Evolutionary conservation across 2,888 invertebrate genomes (phyloP), one percentile per base, ranked within the genome.

Genomic region (Muscina levida): DNA sequence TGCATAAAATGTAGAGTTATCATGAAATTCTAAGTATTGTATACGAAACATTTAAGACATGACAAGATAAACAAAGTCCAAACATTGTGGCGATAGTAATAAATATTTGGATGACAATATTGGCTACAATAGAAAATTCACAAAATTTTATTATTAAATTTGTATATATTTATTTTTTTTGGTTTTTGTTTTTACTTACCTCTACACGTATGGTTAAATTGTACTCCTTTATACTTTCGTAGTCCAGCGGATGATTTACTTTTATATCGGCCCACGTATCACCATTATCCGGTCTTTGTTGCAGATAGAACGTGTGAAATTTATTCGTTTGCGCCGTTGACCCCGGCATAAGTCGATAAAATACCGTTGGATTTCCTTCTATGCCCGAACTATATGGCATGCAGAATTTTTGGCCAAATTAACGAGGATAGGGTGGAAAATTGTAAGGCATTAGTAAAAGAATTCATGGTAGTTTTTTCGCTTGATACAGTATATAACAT

Each of bases 321-420:
- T 97, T 98, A 92, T 98, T 98, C 85, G 97, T 98, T 91, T 98
- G 97, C 6, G 97, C 97, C 74, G 97, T 98, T 42, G 97, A 97
- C 83, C 97, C 97, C 83, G 97, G 97, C 95, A 98, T 98, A 89
- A 98, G 92, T 82, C 96, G 95, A 92, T 98, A 98, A 93, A 97
- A 98, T 86, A 98, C 97, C 86, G 97, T 97, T 77, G 97, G 97
- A 91, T 97, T 98, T 91, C 97, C 97, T 91, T 97, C 97, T 91
- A 98, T 98, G 85, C 97, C 97, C 90, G 97, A 97, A 93, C 97
- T 97, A 85, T 85, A 82, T 84, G 85, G 70, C 83, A 84, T 84
- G 87, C 86, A 57, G 53, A 75, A 68, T 79, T 65, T 53, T 44
- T 26, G 10, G n/a, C 3, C 31, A 31, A 1, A 24, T n/a, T 26